phyloP scores from a whole-genome alignment of 2,888 invertebrate genomes.

The Yponomeuta sedellus region DNA sequence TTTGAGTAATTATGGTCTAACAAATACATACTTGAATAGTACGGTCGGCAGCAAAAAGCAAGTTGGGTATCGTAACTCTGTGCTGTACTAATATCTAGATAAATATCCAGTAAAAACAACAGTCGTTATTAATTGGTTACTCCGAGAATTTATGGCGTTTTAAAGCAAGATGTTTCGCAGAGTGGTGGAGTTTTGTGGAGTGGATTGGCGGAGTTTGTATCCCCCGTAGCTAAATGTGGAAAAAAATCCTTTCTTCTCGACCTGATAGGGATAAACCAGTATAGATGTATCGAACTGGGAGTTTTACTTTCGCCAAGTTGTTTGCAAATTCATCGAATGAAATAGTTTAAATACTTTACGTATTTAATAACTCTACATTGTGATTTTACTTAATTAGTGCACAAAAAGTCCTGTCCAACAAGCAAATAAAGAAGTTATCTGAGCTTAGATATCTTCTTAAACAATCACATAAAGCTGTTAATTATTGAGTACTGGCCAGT shows the following conservation, averaged over 20 bases:
- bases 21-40: background rate
- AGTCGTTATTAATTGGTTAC: background rate
- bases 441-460: background rate
- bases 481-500: background rate
- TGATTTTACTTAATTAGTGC: no score
- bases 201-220: no score
- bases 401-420: background rate
- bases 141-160: background rate
- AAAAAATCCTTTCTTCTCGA: no score
- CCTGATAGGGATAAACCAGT: no score
- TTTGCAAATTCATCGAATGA: background rate
- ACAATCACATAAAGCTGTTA: background rate
- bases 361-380: no score
- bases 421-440: background rate
- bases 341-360: no score
- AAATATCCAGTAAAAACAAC: background rate
- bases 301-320: background rate
- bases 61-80: background rate
- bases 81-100: background rate
- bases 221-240: no score
- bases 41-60: background rate
- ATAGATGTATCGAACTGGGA: no score
- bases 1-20: conserved; percentile 8
- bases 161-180: background rate
- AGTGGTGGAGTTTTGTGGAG: no score